Evolutionary conservation across 2,113 vertebrate genomes (phyloP), one percentile per base, ranked within the genome.

Genomic region (Zingel zingel): DNA sequence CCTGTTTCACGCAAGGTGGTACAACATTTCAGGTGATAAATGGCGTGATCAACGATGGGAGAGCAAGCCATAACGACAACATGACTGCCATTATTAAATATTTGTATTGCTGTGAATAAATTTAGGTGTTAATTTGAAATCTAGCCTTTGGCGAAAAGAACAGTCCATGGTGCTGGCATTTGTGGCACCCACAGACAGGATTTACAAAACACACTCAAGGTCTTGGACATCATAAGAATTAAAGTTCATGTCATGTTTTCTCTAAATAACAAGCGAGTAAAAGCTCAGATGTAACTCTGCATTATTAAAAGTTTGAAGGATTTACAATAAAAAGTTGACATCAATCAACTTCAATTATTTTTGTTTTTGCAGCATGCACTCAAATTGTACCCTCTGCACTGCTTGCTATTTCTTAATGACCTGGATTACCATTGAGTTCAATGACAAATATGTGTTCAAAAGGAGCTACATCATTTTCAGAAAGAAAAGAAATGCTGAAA

Each of bases 391-490:
- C 88, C 73, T 75, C 73, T 57, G 83, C 90, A 70, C 86, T 67
- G 88, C 82, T 89, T 92, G 89, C 74, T 67, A 81, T 73, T 87
- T 89, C 88, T 88, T 93, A 92, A 94, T 91, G 91, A 91, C 79
- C 84, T 75, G 64, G 53, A 81, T 81, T 51, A 54, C 88, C 27
- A 82, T 83, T 67, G 81, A 77, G 69, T 84, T 86, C 79, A 90
- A 54, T 82, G 78, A 74, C 39, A 58, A 63, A 81, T 74, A 86
- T 69, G 15, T 64, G 30, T 84, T 90, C 85, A 93, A 92, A 43
- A 91, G 59, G 27, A 74, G 43, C 80, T 3, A 69, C 64, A 74
- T 68, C 70, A 70, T 54, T 84, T 77, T 45, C 58, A 64, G 36
- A 27, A 14, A 19, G 21, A 7, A 14, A 33, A 57, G 27, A 57